Conservation (phyloP, 2,888 invertebrate species). For the Scelioninae gen. 2 region DNA sequence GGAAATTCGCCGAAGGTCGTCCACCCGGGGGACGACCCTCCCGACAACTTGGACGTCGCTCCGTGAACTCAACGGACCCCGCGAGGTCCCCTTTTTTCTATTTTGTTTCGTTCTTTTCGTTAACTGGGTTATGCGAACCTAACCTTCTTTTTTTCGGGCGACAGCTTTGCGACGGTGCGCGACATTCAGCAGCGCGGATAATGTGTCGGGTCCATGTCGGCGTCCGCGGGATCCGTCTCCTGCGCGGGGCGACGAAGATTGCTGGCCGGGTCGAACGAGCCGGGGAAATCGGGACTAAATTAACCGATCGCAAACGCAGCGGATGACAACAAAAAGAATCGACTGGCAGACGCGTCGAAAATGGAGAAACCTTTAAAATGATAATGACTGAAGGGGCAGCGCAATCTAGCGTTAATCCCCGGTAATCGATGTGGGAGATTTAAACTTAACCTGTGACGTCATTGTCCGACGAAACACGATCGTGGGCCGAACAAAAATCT, state of each 20-base stretch:
- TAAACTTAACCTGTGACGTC: no score
- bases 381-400: constrained; percentile 19
- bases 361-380: constrained; percentile 53
- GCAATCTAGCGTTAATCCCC: no score
- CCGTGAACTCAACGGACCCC: no score
- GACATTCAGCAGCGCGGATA: constrained; percentile 37
- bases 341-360: constrained; percentile 60
- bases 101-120: no score
- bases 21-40: no score
- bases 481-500: no score
- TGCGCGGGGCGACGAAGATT: not conserved
- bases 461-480: no score
- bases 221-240: not conserved
- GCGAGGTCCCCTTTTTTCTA: no score
- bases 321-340: constrained; percentile 73
- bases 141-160: constrained; percentile 36
- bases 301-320: constrained; percentile 70
- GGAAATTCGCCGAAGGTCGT: no score
- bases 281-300: constrained; percentile 66
- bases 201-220: constrained; percentile 5
- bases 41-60: no score
- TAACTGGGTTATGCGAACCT: constrained; percentile 67
- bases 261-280: constrained; percentile 52
- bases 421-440: no score
- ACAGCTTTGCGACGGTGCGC: constrained; percentile 33